phyloP scores from a whole-genome alignment of 2,113 vertebrate species.

The Cromileptes altivelis region DNA sequence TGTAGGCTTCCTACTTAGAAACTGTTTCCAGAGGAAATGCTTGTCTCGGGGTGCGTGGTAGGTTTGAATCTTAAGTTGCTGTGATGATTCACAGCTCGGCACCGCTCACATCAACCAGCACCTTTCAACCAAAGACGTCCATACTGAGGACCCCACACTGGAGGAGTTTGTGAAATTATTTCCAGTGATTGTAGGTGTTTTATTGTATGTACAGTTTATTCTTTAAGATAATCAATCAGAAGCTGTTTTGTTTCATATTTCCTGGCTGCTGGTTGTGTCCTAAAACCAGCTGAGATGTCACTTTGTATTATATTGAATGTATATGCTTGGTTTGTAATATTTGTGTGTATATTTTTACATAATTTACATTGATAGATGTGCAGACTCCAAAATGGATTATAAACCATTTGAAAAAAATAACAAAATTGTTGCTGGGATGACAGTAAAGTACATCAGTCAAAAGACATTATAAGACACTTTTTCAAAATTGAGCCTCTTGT shows the following conservation, averaged over 20 bases:
- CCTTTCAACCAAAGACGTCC: constrained; percentile 47
- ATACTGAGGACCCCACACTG: constrained; percentile 11
- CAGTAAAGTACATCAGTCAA: constrained; percentile 7
- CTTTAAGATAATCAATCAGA: constrained; percentile 12
- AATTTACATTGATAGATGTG: not conserved
- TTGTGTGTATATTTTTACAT: constrained; percentile 38
- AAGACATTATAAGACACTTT: not conserved
- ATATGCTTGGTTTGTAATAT: constrained; percentile 20
- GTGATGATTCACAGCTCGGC: not conserved
- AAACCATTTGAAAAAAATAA: not conserved
- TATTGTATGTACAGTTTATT: constrained; percentile 41
- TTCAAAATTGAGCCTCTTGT: constrained; percentile 12
- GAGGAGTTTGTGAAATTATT: constrained; percentile 2
- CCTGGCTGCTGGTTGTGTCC: not conserved
- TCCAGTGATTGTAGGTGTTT: constrained; percentile 24
- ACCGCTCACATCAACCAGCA: not conserved
- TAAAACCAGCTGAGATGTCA: not conserved
- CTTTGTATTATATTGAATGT: constrained; percentile 36
- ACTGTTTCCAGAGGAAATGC: constrained; percentile 7
- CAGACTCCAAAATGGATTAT: not conserved
- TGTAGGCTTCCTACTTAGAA: not conserved
- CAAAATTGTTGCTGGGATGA: not conserved
- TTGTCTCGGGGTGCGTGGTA: not conserved
- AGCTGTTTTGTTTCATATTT: constrained; percentile 52
- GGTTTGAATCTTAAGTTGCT: not conserved